These are phyloP conservation scores for Drosophila paranaensis DNA, from an alignment of 2,888 invertebrate genomes.

Conservation along the genomic window DNA sequence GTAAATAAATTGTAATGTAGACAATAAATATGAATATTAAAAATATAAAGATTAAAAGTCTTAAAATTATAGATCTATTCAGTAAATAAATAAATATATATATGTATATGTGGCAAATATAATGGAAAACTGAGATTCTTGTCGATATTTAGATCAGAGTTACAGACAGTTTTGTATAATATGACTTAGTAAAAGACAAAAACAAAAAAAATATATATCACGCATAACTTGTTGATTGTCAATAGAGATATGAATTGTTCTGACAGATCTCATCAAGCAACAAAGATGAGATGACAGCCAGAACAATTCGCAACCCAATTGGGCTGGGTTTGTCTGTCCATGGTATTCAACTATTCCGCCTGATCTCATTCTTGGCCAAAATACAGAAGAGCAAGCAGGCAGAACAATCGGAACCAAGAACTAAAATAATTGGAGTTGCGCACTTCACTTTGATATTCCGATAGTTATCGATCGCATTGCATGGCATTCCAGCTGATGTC, in stretches of 20 bases:
- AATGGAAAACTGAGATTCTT: no score
- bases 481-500: slow-evolving; percentile 14
- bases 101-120: no score
- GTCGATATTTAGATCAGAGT: no score
- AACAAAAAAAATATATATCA: no score
- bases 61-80: no score
- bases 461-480: not conserved
- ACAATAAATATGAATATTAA: no score
- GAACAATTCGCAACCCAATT: slow-evolving; percentile 5
- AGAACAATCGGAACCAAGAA: slow-evolving; percentile 3
- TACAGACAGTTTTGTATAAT: no score
- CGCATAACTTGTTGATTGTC: not conserved
- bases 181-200: no score
- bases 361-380: slow-evolving; percentile 3
- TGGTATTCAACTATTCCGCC: not conserved
- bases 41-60: no score
- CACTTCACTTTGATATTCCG: not conserved
- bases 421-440: not conserved
- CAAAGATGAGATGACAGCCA: slow-evolving; percentile 1
- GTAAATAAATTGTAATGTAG: no score
- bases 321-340: not conserved
- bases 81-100: no score
- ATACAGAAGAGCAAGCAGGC: not conserved
- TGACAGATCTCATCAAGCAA: slow-evolving; percentile 13
- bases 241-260: slow-evolving; percentile 15